Percentiles rank a stretch among this genome's conserved stretches.
Evolutionary conservation across 2,888 invertebrate genomes (phyloP).

Genomic region (Lasioglossum lativentre): DNA sequence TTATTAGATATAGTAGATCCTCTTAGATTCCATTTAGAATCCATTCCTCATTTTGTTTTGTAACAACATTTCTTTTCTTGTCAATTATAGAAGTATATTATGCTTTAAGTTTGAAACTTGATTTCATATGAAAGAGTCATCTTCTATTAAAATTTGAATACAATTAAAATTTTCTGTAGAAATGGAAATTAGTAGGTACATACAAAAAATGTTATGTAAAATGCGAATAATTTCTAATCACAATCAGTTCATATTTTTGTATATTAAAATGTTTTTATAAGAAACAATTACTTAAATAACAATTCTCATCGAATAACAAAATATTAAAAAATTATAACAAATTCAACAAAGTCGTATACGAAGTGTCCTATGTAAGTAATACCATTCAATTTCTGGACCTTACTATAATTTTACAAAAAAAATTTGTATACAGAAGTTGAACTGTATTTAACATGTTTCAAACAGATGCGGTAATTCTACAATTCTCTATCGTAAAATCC

Average conservation of each 20-base stretch:
- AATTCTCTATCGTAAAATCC: neutral
- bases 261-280: neutral
- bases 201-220: neutral
- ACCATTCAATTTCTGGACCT: neutral
- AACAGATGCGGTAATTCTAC: neutral
- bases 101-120: neutral
- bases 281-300: neutral
- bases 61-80: conserved; percentile 3
- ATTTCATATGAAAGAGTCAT: neutral
- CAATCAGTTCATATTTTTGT: conserved; percentile 2
- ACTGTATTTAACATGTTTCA: neutral
- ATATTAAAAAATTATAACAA: neutral
- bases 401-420: neutral
- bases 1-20: conserved; percentile 3
- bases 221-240: conserved; percentile 3
- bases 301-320: neutral
- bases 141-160: neutral
- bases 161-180: neutral
- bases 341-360: conserved; percentile 1
- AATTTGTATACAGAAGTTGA: neutral
- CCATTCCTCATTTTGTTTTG: neutral
- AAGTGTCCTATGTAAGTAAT: neutral
- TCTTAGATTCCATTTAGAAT: conserved; percentile 4
- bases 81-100: neutral
- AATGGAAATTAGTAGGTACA: neutral